These are phyloP conservation scores for Stratiomys singularior DNA, from an alignment of 2,888 invertebrate genomes.

Conservation along the genomic window DNA sequence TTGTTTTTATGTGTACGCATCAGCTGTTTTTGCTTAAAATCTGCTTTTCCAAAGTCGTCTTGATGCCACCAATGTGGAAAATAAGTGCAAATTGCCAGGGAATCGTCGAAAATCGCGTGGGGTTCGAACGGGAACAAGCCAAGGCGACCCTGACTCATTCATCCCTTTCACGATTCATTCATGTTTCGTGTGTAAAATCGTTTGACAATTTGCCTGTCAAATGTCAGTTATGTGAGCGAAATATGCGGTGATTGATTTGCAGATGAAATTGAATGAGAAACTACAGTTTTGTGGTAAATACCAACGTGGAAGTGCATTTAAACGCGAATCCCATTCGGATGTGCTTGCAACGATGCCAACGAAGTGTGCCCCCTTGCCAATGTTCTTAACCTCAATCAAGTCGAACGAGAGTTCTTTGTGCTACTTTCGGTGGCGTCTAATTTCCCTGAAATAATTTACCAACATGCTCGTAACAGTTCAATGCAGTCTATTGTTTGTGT, in stretches of 20 bases:
- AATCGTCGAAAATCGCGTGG: background rate
- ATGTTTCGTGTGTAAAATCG: constrained; percentile 33
- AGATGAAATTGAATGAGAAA: constrained; percentile 1
- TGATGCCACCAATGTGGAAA: background rate
- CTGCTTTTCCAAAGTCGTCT: background rate
- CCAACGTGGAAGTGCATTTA: background rate
- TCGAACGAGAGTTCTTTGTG: constrained; percentile 23
- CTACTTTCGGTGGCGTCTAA: constrained; percentile 1
- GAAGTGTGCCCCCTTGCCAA: constrained; percentile 19
- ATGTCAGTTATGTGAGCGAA: constrained; percentile 9
- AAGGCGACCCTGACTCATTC: constrained; percentile 41
- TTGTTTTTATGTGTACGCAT: constrained; percentile 51
- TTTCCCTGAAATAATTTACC: background rate
- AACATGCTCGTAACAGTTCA: background rate
- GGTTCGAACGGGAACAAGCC: constrained; percentile 29
- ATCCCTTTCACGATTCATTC: constrained; percentile 45
- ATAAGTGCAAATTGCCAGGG: background rate
- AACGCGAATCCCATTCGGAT: background rate
- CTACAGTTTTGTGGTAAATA: background rate
- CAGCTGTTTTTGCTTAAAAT: constrained; percentile 48
- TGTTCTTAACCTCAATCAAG: constrained; percentile 36
- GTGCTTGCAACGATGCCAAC: constrained; percentile 9
- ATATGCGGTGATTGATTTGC: constrained; percentile 2
- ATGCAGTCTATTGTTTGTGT: no score
- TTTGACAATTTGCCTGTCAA: constrained; percentile 20